Base-by-base conservation (phyloP, 2,113 vertebrate genomes). In the Cyanoramphus novaezelandiae region DNA sequence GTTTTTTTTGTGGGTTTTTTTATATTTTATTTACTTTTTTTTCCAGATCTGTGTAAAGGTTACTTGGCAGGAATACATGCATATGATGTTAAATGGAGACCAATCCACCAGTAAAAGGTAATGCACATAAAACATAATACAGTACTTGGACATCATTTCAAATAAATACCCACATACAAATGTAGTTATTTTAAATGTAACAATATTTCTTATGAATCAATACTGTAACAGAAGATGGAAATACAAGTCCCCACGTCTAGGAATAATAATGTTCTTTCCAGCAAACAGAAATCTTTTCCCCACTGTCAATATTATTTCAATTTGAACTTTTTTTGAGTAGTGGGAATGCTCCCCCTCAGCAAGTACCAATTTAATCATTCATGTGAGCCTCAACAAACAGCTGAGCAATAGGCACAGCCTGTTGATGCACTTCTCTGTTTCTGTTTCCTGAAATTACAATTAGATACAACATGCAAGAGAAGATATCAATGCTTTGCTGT, bases 111-210 rank as follows among this genome's bases (percentile, higher is more conserved):
- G 98, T 98, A 99, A 98, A 97, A 98, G 98, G 97, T 98, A 99
- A 99, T 99, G 98, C 98, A 99, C 99, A 99, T 98, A 98, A 98
- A 98, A 98, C 95, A 98, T 98, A 98, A 98, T 99, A 99, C 99
- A 99, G 99, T 99, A 99, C 99, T 98, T 98, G 90, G 98, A 99
- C 98, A 98, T 97, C 27, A 97, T 98, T 98, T 99, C 98, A 99
- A 99, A 99, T 99, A 99, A 99, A 99, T 99, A 99, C 98, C 98
- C 99, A 99, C 98, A 96, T 98, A 99, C 98, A 98, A 98, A 98
- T 99, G 98, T 98, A 98, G 98, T 98, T 83, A 97, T 98, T 98
- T 98, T 98, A 99, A 99, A 99, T 98, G 98, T 98, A 99, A 99
- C 98, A 98, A 98, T 98, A 98, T 98, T 98, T 98, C 97, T 98